phyloP scores from a whole-genome alignment of 2,888 invertebrate species.

The Hemistola chrysoprasaria region DNA sequence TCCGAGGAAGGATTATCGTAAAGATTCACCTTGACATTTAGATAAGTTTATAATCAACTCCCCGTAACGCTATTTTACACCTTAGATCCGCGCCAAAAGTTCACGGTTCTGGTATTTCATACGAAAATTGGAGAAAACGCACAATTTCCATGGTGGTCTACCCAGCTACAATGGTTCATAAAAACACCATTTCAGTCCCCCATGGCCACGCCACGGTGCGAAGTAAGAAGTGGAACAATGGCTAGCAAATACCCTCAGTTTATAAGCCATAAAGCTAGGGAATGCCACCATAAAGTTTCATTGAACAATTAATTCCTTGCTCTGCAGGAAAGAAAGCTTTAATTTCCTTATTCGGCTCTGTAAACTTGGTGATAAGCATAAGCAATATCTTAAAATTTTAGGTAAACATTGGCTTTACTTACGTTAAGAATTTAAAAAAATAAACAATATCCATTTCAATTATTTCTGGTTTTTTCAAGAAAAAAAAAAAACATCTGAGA shows the following conservation, averaged over 20 bases:
- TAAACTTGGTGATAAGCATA: no score
- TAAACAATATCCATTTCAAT: no score
- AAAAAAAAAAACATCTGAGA: no score
- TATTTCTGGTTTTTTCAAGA: no score
- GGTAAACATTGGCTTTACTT: no score
- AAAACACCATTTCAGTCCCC: constrained; percentile 32
- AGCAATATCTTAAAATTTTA: no score
- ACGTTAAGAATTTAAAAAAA: no score
- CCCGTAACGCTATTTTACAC: constrained; percentile 13
- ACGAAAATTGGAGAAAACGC: constrained; percentile 9
- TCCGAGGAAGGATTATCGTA: neutral
- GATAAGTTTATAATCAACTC: constrained; percentile 6
- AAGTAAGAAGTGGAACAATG: constrained; percentile 24
- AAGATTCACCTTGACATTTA: constrained; percentile 40
- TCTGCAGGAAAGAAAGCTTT: neutral
- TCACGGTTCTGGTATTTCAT: constrained; percentile 40
- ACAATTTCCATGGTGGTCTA: constrained; percentile 14
- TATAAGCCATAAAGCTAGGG: constrained; percentile 26
- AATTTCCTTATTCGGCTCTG: no score
- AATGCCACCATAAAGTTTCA: constrained; percentile 27
- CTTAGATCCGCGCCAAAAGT: constrained; percentile 10
- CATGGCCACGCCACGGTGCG: constrained; percentile 25
- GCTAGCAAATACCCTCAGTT: constrained; percentile 18
- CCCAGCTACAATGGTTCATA: constrained; percentile 35
- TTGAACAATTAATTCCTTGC: constrained; percentile 14